A percentile compares a stretch with the other conserved stretches of the same genome.
These are phyloP conservation scores for Zeuzera pyrina DNA, from an alignment of 2,888 invertebrate genomes.

Conservation along the genomic window DNA sequence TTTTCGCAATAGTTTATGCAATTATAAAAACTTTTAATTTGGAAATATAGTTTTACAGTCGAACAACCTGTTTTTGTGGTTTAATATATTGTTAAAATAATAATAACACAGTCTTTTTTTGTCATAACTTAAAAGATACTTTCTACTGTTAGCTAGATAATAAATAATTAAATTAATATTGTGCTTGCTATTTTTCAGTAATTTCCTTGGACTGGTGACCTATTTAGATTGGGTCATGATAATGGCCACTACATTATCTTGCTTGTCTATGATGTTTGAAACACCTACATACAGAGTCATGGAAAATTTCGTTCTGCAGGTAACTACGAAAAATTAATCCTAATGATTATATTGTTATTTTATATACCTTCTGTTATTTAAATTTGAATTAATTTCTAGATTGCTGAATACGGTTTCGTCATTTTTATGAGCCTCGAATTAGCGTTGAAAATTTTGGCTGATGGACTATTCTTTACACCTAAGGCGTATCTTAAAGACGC, in stretches of 20 bases:
- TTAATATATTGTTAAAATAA: conserved; percentile 5
- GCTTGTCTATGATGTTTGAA: conserved; percentile 99
- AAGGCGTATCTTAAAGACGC: conserved; percentile 99
- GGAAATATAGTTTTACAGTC: too few species aligned
- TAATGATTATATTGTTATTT: conserved; percentile 1
- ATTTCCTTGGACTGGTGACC: conserved; percentile 96
- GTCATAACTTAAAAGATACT: conserved; percentile 1
- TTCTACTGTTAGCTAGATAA: conserved; percentile 1
- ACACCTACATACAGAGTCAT: conserved; percentile 94
- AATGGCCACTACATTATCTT: conserved; percentile 95
- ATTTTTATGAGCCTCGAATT: conserved; percentile 98
- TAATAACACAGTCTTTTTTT: conserved; percentile 1
- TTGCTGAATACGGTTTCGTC: conserved; percentile 98
- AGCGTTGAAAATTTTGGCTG: conserved; percentile 94
- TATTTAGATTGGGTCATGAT: conserved; percentile 99
- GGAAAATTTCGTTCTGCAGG: conserved; percentile 92
- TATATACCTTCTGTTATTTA: not conserved
- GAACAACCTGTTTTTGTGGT: conserved; percentile 1
- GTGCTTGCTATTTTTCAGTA: conserved; percentile 73
- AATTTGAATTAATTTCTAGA: conserved; percentile 35
- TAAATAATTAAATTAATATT: not conserved
- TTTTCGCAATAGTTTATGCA: too few species aligned
- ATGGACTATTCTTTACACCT: conserved; percentile 98
- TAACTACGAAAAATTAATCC: conserved; percentile 14
- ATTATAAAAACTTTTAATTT: too few species aligned